Base-by-base conservation (phyloP, 1,140 invertebrate genomes). In the Cyphomyrmex costatus region DNA sequence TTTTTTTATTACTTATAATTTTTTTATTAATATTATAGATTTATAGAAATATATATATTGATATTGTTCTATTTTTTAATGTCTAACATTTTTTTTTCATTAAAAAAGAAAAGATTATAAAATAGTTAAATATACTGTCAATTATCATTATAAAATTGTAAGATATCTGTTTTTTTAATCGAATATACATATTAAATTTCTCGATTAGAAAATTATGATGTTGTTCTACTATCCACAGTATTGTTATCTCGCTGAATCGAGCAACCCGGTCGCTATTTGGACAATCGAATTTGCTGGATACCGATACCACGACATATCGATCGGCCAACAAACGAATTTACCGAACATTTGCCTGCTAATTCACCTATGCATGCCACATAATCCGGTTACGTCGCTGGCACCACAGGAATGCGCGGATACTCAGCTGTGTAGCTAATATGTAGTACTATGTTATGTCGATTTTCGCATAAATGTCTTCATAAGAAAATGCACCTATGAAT, bases 261-360 rank as follows among this genome's bases (percentile, higher is more conserved):
- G 53, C 70, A 74, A 46, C 79, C 73, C 68, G 68, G n/a, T 74
- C 36, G 36, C 68, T 53, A 84, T 86, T 78, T 53, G n/a, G 30
- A 24, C 12, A 49, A 74, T 77, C 79, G 77, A 88, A 70, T 83
- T 82, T 74, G 63, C 58, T 53, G 89, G 30, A 46, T 78, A 56
- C 78, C 61, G 61, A 85, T 85, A 78, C 58, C 24, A 46, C 21
- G 33, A 60, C 33, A 63, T 60, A 76, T 86, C 60, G 68, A 87
- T 85, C 77, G 86, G 66, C 68, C 79, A 70, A 85, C 82, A 90
- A 92, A 92, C 89, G 92, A 92, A 91, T 92, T 92, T 92, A 89
- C 80, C 86, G 87, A 91, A 92, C 89, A 91, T 89, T 92, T 92
- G 89, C 90, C 63, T 89, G 89, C 85, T 92, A 92, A 92, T 92